A percentile compares a stretch with the other conserved stretches of the same genome.
Evolutionary conservation across 2,113 vertebrate genomes (phyloP).

Genomic region (Passer domesticus): DNA sequence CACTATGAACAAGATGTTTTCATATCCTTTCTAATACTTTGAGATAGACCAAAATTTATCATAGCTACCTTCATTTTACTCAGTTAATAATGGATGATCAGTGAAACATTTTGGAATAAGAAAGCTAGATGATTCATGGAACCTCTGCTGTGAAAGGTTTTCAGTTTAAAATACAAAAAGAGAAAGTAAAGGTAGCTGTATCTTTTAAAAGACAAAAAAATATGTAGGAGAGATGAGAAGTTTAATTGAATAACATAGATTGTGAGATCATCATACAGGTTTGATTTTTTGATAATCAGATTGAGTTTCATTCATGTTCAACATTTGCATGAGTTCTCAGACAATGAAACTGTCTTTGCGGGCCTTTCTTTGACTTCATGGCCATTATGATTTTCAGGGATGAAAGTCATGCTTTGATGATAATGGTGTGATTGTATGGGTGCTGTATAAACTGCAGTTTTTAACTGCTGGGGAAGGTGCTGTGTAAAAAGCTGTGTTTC

Average conservation of each 20-base stretch:
- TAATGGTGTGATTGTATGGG: not conserved
- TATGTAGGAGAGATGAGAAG: not conserved
- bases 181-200: not conserved
- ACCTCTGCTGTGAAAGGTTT: constrained; percentile 34
- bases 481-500: constrained; percentile 20
- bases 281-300: constrained; percentile 44
- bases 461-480: constrained; percentile 4
- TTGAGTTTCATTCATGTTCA: not conserved
- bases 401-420: constrained; percentile 22
- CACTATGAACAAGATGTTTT: constrained; percentile 62
- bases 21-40: constrained; percentile 55
- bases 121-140: constrained; percentile 47
- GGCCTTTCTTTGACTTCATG: constrained; percentile 19
- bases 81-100: constrained; percentile 66
- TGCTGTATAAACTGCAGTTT: constrained; percentile 4
- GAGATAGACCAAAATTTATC: constrained; percentile 40
- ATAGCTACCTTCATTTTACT: constrained; percentile 62
- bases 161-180: not conserved
- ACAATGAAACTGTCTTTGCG: constrained; percentile 34
- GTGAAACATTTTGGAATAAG: constrained; percentile 40
- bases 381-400: not conserved
- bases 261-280: constrained; percentile 11
- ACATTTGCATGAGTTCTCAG: constrained; percentile 47
- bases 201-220: constrained; percentile 19
- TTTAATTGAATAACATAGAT: constrained; percentile 12